These are phyloP conservation scores for Panopea generosa DNA, from an alignment of 2,888 invertebrate genomes.

Conservation along the genomic window DNA sequence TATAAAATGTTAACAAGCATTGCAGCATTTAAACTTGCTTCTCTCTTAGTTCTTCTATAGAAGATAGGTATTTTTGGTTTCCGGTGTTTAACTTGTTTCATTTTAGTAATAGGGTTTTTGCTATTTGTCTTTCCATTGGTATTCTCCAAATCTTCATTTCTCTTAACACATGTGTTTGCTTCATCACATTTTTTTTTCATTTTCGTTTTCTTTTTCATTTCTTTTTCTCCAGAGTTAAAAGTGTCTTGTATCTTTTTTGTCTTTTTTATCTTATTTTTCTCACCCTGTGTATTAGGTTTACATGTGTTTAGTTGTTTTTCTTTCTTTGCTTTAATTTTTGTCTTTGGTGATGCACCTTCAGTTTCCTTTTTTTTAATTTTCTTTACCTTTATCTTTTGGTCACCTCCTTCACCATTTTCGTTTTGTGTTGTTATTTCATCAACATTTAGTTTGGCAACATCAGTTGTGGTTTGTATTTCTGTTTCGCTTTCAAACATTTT, in stretches of 20 bases:
- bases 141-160: background rate
- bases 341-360: background rate
- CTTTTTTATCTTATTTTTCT: slow-evolving; percentile 9
- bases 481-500: background rate
- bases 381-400: slow-evolving; percentile 4
- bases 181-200: background rate
- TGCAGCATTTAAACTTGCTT: slow-evolving; percentile 80
- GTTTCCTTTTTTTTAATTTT: slow-evolving; percentile 4
- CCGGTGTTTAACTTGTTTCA: background rate
- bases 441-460: slow-evolving; percentile 1
- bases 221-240: too few species aligned
- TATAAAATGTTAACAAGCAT: slow-evolving; percentile 76
- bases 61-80: slow-evolving; percentile 36
- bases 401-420: slow-evolving; percentile 12
- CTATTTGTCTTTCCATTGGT: background rate
- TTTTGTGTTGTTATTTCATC: background rate
- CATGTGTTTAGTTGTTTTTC: background rate
- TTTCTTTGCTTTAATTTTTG: background rate
- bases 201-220: background rate
- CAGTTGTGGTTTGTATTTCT: background rate
- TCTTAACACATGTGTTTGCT: background rate
- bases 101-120: slow-evolving; percentile 5
- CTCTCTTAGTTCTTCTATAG: slow-evolving; percentile 67
- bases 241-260: slow-evolving; percentile 17
- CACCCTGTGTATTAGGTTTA: background rate